A percentile compares a stretch with the other conserved stretches of the same genome.
phyloP scores from a whole-genome alignment of 2,113 vertebrate species.

The Lophotis ruficrista region DNA sequence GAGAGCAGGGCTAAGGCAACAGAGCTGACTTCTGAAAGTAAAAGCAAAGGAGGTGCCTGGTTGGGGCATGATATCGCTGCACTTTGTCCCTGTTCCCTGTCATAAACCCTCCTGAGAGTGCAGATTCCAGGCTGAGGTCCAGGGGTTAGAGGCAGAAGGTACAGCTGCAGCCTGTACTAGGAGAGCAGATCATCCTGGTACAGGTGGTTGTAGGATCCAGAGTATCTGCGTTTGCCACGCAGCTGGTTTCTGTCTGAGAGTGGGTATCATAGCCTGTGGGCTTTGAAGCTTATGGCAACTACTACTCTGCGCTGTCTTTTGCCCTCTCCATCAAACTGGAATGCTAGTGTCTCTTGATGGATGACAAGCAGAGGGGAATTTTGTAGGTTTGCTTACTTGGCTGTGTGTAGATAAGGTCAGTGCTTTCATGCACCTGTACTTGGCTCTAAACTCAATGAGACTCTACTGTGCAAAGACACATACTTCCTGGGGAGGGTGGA shows the following conservation, averaged over 20 bases:
- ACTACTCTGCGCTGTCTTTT: not conserved
- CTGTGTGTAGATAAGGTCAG: not conserved
- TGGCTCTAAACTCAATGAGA: not conserved
- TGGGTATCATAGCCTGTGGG: not conserved
- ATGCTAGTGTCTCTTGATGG: not conserved
- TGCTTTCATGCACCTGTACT: not conserved
- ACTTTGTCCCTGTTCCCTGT: not conserved
- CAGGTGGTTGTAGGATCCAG: not conserved
- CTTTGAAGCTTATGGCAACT: not conserved
- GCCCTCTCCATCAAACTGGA: not conserved
- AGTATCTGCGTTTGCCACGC: not conserved
- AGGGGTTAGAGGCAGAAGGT: not conserved
- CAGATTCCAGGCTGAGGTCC: not conserved
- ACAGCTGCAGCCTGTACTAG: not conserved
- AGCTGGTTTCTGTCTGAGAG: not conserved
- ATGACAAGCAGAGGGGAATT: not conserved
- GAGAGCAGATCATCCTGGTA: not conserved
- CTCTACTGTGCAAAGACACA: not conserved
- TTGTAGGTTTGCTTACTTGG: not conserved
- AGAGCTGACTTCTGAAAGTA: conserved; percentile 13
- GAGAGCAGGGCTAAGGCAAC: not conserved
- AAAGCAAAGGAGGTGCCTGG: not conserved
- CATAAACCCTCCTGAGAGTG: not conserved
- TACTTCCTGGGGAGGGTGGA: not conserved
- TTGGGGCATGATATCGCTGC: not conserved